Evolutionary conservation across 2,113 vertebrate species (phyloP).

Genomic region (Sporophila hypoxantha): DNA sequence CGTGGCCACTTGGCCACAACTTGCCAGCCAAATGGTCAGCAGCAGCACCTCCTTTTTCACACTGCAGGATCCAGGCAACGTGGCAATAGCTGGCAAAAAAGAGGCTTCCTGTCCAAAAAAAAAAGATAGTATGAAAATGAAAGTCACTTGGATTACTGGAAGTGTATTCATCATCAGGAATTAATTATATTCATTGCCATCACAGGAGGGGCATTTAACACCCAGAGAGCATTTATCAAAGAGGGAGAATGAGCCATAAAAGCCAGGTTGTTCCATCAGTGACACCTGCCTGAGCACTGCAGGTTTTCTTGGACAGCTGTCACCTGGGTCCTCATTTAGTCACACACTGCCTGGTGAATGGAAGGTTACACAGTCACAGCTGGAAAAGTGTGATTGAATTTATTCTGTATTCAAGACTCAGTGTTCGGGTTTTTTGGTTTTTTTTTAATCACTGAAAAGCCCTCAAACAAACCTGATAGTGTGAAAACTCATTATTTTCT

Average conservation of each 20-base stretch:
- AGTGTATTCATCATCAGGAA: neutral
- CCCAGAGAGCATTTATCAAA: neutral
- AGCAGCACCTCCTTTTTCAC: slow-evolving; percentile 42
- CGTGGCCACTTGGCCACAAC: slow-evolving; percentile 52
- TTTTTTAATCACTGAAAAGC: neutral
- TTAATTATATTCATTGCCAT: neutral
- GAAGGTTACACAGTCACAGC: neutral
- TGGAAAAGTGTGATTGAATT: neutral
- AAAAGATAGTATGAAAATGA: neutral
- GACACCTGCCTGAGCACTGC: neutral
- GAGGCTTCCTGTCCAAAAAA: slow-evolving; percentile 62
- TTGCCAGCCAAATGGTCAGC: slow-evolving; percentile 57
- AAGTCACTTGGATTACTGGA: neutral
- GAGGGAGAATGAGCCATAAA: neutral
- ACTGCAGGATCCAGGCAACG: slow-evolving; percentile 9
- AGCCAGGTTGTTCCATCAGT: neutral
- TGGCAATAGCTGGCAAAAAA: slow-evolving; percentile 42
- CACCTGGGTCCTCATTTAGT: neutral
- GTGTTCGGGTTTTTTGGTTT: neutral
- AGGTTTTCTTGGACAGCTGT: neutral
- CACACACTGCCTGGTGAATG: neutral
- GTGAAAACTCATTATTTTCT: neutral
- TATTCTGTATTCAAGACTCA: neutral
- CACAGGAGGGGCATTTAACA: neutral
- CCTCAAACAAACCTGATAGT: neutral